Evolutionary conservation across 2,888 invertebrate genomes (phyloP).

Genomic region (Euplexia lucipara): DNA sequence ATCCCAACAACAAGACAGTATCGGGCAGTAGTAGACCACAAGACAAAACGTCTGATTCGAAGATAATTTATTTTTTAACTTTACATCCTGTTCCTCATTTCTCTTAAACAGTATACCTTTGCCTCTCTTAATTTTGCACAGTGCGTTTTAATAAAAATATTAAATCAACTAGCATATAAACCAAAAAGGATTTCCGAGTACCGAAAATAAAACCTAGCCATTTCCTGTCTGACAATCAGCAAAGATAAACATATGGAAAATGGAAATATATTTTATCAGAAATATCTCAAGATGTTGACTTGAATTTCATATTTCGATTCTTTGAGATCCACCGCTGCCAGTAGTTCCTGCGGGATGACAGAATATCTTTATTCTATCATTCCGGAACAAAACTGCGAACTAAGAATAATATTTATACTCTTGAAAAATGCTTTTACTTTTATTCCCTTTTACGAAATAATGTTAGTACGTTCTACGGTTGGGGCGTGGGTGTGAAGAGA

Average conservation of each 20-base stretch:
- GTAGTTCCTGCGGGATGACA: constrained; percentile 48
- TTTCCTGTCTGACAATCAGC: constrained; percentile 57
- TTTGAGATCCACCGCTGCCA: constrained; percentile 39
- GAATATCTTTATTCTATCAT: constrained; percentile 58
- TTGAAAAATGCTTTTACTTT: constrained; percentile 23
- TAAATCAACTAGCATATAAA: background rate
- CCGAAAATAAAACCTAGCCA: constrained; percentile 35
- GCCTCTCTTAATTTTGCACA: too few relatives aligned
- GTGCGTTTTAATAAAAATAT: background rate
- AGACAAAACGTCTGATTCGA: too few relatives aligned
- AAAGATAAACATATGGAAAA: constrained; percentile 59
- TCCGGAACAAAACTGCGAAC: constrained; percentile 35
- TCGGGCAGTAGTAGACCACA: too few relatives aligned
- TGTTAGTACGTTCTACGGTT: background rate
- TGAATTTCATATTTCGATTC: constrained; percentile 64
- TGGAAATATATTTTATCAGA: constrained; percentile 58
- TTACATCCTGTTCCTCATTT: too few relatives aligned
- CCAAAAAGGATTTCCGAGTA: constrained; percentile 16
- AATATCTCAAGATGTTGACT: constrained; percentile 59
- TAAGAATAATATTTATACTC: constrained; percentile 45
- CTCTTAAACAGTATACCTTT: too few relatives aligned
- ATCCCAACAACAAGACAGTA: too few relatives aligned
- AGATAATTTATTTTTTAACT: too few relatives aligned
- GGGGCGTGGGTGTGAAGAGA: constrained; percentile 1
- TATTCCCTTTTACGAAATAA: constrained; percentile 8